phyloP scores from a whole-genome alignment of 2,888 invertebrate genomes.

The Drosophila prostipennis region DNA sequence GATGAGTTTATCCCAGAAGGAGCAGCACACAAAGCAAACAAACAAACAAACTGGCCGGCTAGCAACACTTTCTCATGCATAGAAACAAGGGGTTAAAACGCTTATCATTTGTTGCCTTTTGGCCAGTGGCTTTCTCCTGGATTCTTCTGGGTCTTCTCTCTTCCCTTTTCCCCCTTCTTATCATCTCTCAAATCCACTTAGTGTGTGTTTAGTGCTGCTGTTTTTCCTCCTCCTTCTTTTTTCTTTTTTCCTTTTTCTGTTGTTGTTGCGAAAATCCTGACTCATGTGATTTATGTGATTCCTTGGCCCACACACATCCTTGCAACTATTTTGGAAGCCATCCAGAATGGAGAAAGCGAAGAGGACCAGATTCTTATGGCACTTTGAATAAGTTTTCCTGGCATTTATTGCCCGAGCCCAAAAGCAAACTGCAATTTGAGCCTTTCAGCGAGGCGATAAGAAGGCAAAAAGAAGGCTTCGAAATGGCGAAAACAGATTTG shows the following conservation, averaged over 20 bases:
- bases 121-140: slow-evolving; percentile 17
- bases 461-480: not conserved
- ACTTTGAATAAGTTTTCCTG: slow-evolving; percentile 70
- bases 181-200: slow-evolving; percentile 72
- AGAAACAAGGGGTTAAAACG: slow-evolving; percentile 39
- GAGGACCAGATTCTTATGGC: slow-evolving; percentile 56
- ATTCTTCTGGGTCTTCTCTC: not conserved
- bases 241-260: no score
- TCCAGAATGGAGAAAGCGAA: slow-evolving; percentile 11
- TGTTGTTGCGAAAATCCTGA: slow-evolving; percentile 40
- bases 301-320: slow-evolving; percentile 18
- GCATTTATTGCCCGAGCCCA: slow-evolving; percentile 60
- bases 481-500: slow-evolving; percentile 20
- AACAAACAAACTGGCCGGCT: not conserved
- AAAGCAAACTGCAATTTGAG: slow-evolving; percentile 57
- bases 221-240: slow-evolving; percentile 1
- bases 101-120: slow-evolving; percentile 68
- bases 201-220: slow-evolving; percentile 63
- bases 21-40: not conserved
- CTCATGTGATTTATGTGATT: slow-evolving; percentile 50
- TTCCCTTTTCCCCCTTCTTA: slow-evolving; percentile 1
- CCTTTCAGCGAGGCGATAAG: slow-evolving; percentile 9
- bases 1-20: slow-evolving; percentile 63
- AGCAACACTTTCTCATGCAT: slow-evolving; percentile 7
- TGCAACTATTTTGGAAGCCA: slow-evolving; percentile 26